These are phyloP conservation scores for Emmelina monodactyla DNA, from an alignment of 2,888 invertebrate species.

Conservation along the genomic window DNA sequence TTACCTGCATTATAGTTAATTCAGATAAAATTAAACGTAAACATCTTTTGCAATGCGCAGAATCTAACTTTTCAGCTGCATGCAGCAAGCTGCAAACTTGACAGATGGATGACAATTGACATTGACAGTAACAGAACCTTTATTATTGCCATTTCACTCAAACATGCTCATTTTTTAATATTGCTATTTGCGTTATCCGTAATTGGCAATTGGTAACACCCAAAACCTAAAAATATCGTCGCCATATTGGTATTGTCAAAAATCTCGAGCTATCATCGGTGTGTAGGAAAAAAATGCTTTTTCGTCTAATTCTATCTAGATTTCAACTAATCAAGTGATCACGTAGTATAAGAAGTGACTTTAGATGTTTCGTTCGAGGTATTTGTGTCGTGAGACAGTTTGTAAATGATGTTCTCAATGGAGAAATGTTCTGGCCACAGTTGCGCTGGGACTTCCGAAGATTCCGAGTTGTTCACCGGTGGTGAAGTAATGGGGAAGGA, in stretches of 20 bases:
- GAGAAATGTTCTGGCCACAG: constrained; percentile 51
- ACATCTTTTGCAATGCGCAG: constrained; percentile 13
- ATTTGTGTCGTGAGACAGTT: constrained; percentile 45
- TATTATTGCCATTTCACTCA: constrained; percentile 28
- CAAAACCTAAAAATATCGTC: constrained; percentile 64
- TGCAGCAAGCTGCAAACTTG: no score
- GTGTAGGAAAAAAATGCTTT: constrained; percentile 58
- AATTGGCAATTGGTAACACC: constrained; percentile 51
- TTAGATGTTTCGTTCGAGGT: constrained; percentile 56
- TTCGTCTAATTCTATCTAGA: constrained; percentile 38
- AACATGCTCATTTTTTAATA: constrained; percentile 35
- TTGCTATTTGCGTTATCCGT: no score
- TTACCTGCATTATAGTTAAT: constrained; percentile 54
- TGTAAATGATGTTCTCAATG: constrained; percentile 58
- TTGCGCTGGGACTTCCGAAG: constrained; percentile 36
- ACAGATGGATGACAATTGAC: no score
- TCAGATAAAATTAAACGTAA: constrained; percentile 27
- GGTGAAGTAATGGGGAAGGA: constrained; percentile 34
- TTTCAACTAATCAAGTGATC: constrained; percentile 43
- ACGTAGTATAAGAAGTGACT: constrained; percentile 38
- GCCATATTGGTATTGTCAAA: constrained; percentile 69
- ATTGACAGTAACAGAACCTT: no score
- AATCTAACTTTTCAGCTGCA: constrained; percentile 13
- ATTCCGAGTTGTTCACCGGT: constrained; percentile 38
- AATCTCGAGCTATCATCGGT: constrained; percentile 49